These are phyloP conservation scores for Acridotheres tristis DNA, from an alignment of 2,797 vertebrate genomes.

Conservation along the genomic window DNA sequence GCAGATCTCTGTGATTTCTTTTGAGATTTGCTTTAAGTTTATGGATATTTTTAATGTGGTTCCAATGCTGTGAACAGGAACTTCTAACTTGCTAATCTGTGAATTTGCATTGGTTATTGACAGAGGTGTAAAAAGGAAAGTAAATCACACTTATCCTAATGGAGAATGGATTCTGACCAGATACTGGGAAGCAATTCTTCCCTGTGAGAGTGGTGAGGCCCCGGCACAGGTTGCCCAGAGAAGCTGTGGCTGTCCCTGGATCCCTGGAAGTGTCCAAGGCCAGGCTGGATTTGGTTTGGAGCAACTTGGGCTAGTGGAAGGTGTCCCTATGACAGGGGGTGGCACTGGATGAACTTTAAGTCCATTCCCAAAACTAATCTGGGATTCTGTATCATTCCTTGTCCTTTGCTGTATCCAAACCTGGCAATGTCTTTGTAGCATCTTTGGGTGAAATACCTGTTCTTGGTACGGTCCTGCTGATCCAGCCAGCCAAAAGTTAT, in stretches of 20 bases:
- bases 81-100: background rate
- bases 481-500: background rate
- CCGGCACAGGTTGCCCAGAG: background rate
- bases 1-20: background rate
- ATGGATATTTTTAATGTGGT: background rate
- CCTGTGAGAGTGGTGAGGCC: rapidly evolving
- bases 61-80: background rate
- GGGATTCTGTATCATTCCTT: background rate
- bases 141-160: background rate
- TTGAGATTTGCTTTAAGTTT: background rate
- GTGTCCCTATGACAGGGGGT: background rate
- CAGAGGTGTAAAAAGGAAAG: background rate
- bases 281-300: rapidly evolving
- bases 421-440: background rate
- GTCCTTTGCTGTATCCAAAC: background rate
- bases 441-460: background rate
- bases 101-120: background rate
- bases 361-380: background rate
- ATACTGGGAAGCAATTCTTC: background rate
- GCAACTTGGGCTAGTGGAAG: rapidly evolving
- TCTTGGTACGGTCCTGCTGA: background rate
- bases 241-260: background rate
- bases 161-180: background rate
- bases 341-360: background rate
- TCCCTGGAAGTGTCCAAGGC: background rate